phyloP scores from a whole-genome alignment of 2,113 vertebrate genomes.

The Puffinus mauretanicus region DNA sequence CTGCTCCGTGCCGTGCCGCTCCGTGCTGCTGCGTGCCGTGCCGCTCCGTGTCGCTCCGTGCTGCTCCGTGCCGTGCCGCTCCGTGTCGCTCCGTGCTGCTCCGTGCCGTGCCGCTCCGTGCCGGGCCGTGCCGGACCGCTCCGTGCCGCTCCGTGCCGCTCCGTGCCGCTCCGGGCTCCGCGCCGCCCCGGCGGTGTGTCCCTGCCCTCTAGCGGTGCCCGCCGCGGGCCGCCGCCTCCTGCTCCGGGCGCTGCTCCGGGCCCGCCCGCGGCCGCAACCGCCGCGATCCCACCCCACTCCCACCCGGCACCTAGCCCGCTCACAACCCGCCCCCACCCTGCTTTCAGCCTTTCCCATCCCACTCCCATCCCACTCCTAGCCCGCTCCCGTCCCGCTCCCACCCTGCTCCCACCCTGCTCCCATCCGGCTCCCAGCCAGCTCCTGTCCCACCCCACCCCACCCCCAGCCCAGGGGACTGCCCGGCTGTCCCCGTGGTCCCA shows the following conservation, averaged over 20 bases:
- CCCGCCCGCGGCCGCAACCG: background rate
- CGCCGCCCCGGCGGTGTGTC: background rate
- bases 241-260: background rate
- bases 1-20: no score
- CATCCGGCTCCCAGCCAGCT: background rate
- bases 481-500: background rate
- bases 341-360: rapidly evolving
- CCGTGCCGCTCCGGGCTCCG: no score
- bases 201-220: conserved; percentile 38
- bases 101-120: no score
- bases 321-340: no score
- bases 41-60: no score
- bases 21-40: no score
- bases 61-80: no score
- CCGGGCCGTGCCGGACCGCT: no score
- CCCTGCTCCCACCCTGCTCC: background rate
- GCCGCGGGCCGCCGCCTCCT: background rate
- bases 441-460: rapidly evolving
- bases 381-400: rapidly evolving
- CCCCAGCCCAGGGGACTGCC: no score
- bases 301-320: no score
- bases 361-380: rapidly evolving
- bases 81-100: no score
- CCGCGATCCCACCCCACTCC: background rate
- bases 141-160: no score